Conservation (phyloP, 2,113 vertebrate genomes). For the Albula goreensis region DNA sequence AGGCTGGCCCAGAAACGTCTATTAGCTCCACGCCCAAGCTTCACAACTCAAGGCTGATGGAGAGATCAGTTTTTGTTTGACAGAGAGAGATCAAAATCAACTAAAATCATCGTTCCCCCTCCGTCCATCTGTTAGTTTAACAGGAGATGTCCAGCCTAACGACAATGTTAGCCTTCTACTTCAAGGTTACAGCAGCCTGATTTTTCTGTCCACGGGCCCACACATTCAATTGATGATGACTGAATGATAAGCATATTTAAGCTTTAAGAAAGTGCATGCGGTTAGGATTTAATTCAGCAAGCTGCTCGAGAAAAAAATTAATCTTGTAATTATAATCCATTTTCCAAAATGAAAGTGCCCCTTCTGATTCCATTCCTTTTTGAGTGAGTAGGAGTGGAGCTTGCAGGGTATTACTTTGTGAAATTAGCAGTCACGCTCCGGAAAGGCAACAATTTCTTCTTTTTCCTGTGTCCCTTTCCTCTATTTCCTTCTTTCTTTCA, state of each 20-base stretch:
- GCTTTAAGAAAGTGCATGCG: neutral
- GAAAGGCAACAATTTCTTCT: neutral
- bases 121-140: neutral
- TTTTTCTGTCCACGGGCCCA: neutral
- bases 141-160: neutral
- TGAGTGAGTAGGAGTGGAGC: neutral
- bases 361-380: conserved; percentile 31
- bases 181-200: neutral
- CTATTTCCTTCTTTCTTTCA: conserved; percentile 6
- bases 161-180: neutral
- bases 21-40: too few relatives aligned
- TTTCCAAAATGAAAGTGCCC: conserved; percentile 39
- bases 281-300: conserved; percentile 30
- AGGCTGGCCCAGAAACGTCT: too few relatives aligned
- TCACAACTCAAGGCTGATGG: neutral
- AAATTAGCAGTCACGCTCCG: neutral
- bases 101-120: neutral
- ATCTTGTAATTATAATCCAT: conserved; percentile 47
- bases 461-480: neutral
- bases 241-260: neutral
- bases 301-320: conserved; percentile 34
- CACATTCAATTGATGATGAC: neutral
- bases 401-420: neutral
- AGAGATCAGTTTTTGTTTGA: neutral
- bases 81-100: neutral